These are phyloP conservation scores for Leuciscus idus DNA, from an alignment of 2,113 vertebrate species.

Conservation along the genomic window DNA sequence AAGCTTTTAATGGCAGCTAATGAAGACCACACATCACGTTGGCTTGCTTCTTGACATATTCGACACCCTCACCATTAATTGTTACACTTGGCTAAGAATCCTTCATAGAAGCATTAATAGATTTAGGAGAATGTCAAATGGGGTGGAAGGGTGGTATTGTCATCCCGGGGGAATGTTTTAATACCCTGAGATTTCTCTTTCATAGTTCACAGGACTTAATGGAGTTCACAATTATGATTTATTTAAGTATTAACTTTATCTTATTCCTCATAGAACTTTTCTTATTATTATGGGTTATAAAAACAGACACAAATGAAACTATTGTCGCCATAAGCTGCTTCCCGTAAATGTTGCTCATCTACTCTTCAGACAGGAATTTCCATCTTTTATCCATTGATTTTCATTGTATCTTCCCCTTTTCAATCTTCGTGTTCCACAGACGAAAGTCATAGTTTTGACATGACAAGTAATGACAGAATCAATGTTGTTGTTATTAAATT, in stretches of 20 bases:
- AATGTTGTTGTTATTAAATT: neutral
- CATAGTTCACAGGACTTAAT: slow-evolving; percentile 30
- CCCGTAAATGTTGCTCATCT: no score
- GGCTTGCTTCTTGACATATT: slow-evolving; percentile 28
- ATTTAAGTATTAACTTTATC: neutral
- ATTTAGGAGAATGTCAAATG: slow-evolving; percentile 27
- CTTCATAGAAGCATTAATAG: slow-evolving; percentile 22
- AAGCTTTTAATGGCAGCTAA: slow-evolving; percentile 39
- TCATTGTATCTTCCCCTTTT: no score
- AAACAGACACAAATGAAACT: neutral
- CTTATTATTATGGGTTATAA: neutral
- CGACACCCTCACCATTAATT: slow-evolving; percentile 38
- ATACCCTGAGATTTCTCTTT: slow-evolving; percentile 26
- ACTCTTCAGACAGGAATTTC: no score
- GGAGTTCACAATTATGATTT: neutral
- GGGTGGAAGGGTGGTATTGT: slow-evolving; percentile 27
- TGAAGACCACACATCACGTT: slow-evolving; percentile 40
- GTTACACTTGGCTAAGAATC: slow-evolving; percentile 40
- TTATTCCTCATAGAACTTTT: neutral
- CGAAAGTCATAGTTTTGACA: neutral
- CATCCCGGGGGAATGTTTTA: slow-evolving; percentile 10
- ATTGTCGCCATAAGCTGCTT: no score
- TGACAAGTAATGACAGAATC: neutral
- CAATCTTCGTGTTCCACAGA: neutral
- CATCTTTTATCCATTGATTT: no score